Conservation (phyloP, 1,140 invertebrate species). For the Cydia splendana region DNA sequence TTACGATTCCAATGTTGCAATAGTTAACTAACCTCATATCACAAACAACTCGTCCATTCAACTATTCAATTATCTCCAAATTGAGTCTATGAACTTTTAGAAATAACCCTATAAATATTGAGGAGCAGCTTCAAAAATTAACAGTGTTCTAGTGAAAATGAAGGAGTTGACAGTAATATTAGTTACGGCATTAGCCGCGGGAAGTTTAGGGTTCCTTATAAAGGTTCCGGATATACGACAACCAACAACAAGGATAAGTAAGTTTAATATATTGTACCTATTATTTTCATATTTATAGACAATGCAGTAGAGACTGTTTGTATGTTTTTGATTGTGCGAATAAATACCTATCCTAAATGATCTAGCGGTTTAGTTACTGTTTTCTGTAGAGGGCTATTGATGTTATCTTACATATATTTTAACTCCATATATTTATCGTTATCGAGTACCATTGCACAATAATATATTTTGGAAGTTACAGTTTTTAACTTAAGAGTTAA, state of each 20-base stretch:
- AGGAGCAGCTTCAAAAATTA: not conserved
- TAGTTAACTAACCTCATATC: not conserved
- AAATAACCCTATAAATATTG: slow-evolving; percentile 43
- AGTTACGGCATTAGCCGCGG: slow-evolving; percentile 34
- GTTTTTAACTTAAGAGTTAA: no score
- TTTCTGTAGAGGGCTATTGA: no score
- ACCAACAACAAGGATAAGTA: slow-evolving; percentile 44
- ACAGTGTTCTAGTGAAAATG: slow-evolving; percentile 52
- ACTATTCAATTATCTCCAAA: slow-evolving; percentile 32
- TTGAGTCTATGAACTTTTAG: slow-evolving; percentile 48
- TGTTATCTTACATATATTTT: no score
- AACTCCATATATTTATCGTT: no score
- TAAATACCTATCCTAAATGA: no score
- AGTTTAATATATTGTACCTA: slow-evolving; percentile 33
- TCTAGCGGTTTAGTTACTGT: no score
- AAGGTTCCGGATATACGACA: slow-evolving; percentile 53
- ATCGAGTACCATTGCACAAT: no score
- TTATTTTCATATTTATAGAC: not conserved
- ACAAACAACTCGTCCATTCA: slow-evolving; percentile 22
- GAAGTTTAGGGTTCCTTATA: slow-evolving; percentile 55
- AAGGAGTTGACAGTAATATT: slow-evolving; percentile 52
- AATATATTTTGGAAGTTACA: no score
- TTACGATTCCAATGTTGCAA: slow-evolving; percentile 3
- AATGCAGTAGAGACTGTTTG: no score
- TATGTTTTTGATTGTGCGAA: no score